A percentile compares a stretch with the other conserved stretches of the same genome.
phyloP scores from a whole-genome alignment of 2,888 invertebrate species.

The Lithophane ornitopus region DNA sequence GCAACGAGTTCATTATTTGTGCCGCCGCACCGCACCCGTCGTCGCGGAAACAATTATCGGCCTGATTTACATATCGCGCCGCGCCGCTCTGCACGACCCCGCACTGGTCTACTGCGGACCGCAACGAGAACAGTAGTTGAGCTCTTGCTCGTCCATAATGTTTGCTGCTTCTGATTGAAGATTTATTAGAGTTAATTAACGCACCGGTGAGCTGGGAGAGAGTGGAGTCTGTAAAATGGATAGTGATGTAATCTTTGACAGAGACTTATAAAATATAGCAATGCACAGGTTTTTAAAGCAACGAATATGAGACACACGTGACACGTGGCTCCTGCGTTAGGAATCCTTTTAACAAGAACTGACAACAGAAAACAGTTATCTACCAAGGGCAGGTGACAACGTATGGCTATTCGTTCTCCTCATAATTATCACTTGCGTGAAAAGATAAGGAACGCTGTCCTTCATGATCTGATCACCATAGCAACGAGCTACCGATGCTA shows the following conservation, averaged over 20 bases:
- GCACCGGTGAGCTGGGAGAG: not conserved
- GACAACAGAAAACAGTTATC: not conserved
- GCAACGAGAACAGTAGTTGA: conserved; percentile 11
- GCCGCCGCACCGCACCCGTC: not conserved
- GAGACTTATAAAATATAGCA: not conserved
- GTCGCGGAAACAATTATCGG: conserved; percentile 62
- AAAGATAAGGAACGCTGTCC: conserved; percentile 19
- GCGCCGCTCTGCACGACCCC: not conserved
- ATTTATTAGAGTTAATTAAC: not conserved
- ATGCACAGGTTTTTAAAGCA: not conserved
- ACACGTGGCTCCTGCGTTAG: not conserved
- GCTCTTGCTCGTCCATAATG: not conserved
- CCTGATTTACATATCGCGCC: conserved; percentile 59
- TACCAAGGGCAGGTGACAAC: not conserved
- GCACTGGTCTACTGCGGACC: not conserved
- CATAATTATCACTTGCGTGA: conserved; percentile 20
- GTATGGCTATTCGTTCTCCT: not conserved
- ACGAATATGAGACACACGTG: no score
- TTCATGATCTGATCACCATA: conserved; percentile 14
- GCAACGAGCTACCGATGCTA: conserved; percentile 19
- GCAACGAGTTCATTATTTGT: not conserved
- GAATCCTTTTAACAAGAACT: not conserved
- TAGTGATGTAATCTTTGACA: not conserved
- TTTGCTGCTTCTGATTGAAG: not conserved
- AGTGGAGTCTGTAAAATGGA: not conserved